phyloP scores from a whole-genome alignment of 2,888 invertebrate genomes.

The Nasonovia ribisnigri region DNA sequence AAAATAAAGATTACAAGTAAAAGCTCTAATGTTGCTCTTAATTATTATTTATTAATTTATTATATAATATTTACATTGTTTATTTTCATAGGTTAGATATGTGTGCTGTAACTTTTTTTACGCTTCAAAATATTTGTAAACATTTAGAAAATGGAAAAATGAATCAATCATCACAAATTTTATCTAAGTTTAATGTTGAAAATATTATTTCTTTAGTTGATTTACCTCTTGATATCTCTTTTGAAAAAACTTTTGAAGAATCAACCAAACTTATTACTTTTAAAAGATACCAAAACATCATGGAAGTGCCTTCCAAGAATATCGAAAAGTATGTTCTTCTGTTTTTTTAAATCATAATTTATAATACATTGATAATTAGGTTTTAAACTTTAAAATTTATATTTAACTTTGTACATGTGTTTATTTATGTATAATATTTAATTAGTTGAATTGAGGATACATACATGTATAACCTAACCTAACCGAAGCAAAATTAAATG shows the following conservation, averaged over 20 bases:
- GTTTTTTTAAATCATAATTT: background rate
- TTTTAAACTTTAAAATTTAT: too few relatives aligned
- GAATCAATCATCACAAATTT: conserved; percentile 29
- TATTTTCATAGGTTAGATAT: conserved; percentile 30
- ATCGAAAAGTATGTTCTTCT: conserved; percentile 32
- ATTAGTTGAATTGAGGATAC: too few relatives aligned
- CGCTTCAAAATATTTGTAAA: conserved; percentile 17
- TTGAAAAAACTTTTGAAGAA: conserved; percentile 6
- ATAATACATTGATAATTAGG: background rate
- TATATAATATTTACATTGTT: background rate
- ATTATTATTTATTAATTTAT: background rate
- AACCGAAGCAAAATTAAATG: too few relatives aligned
- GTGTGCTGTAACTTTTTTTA: conserved; percentile 15
- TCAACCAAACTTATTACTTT: conserved; percentile 25
- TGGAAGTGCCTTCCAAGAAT: background rate
- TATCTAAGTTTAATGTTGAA: conserved; percentile 24
- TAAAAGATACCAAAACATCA: background rate
- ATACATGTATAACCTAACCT: too few relatives aligned
- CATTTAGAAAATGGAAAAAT: background rate
- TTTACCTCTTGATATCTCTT: background rate
- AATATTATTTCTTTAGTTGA: conserved; percentile 10
- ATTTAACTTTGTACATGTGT: too few relatives aligned
- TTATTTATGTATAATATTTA: too few relatives aligned
- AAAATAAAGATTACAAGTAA: conserved; percentile 22
- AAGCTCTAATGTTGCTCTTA: background rate